phyloP scores from a whole-genome alignment of 2,888 invertebrate genomes.

The Agrotis segetum region DNA sequence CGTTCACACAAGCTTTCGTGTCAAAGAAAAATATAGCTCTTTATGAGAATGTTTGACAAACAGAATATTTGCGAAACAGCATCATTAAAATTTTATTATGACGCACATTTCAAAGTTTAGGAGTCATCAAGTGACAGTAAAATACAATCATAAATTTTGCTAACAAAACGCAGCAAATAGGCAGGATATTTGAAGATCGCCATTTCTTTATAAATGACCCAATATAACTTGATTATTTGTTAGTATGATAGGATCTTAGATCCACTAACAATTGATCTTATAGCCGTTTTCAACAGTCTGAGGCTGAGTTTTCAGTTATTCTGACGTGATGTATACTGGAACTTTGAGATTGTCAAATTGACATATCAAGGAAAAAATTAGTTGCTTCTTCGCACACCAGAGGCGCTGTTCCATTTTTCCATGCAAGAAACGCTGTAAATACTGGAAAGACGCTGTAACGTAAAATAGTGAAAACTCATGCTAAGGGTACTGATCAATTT shows the following conservation, averaged over 20 bases:
- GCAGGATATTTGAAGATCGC: slow-evolving; percentile 49
- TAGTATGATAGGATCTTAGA: slow-evolving; percentile 41
- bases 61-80: slow-evolving; percentile 58
- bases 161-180: slow-evolving; percentile 58
- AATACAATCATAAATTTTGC: slow-evolving; percentile 60
- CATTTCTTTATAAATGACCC: slow-evolving; percentile 45
- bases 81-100: slow-evolving; percentile 65
- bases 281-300: neutral
- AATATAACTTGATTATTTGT: slow-evolving; percentile 49
- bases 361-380: too few species aligned
- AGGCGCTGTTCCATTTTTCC: too few species aligned
- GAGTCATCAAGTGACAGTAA: slow-evolving; percentile 63
- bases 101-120: slow-evolving; percentile 62
- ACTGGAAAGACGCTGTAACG: too few species aligned
- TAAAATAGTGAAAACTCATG: too few species aligned
- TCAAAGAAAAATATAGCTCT: slow-evolving; percentile 35
- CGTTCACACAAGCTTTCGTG: too few species aligned
- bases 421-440: too few species aligned
- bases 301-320: too few species aligned
- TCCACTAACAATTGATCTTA: neutral
- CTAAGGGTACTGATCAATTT: too few species aligned
- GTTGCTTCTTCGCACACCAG: too few species aligned
- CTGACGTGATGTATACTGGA: too few species aligned
- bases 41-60: slow-evolving; percentile 61
- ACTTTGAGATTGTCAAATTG: too few species aligned